These are phyloP conservation scores for Drosophila sulfurigaster DNA, from an alignment of 1,140 invertebrate genomes.

Conservation along the genomic window DNA sequence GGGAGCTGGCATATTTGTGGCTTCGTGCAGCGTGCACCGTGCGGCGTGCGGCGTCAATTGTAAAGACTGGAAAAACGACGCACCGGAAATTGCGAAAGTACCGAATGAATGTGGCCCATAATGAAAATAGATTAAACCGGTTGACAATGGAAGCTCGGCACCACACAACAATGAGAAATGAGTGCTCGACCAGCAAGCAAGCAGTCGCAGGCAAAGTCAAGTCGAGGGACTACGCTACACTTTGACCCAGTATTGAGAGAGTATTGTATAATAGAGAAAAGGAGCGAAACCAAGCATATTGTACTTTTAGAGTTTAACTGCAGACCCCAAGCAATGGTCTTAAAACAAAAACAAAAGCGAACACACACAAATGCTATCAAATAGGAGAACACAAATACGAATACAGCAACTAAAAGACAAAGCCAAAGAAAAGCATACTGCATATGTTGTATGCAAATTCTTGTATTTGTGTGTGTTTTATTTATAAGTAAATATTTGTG, in stretches of 20 bases:
- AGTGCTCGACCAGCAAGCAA: neutral
- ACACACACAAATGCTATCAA: neutral
- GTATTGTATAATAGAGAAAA: neutral
- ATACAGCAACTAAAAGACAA: slow-evolving; percentile 10
- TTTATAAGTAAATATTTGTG: slow-evolving; percentile 46
- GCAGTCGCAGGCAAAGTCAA: slow-evolving; percentile 6
- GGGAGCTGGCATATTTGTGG: slow-evolving; percentile 44
- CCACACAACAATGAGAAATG: slow-evolving; percentile 59
- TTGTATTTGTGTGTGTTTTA: slow-evolving; percentile 26
- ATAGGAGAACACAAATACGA: slow-evolving; percentile 1
- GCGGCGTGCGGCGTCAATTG: slow-evolving; percentile 41
- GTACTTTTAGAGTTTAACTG: slow-evolving; percentile 75
- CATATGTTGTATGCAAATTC: neutral
- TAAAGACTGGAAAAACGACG: slow-evolving; percentile 45
- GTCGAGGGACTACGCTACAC: slow-evolving; percentile 9
- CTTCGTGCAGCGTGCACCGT: slow-evolving; percentile 34
- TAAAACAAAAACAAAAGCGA: slow-evolving; percentile 37
- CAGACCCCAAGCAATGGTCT: slow-evolving; percentile 60
- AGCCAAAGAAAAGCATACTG: neutral
- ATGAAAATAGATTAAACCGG: slow-evolving; percentile 76
- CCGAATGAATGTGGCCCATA: slow-evolving; percentile 58
- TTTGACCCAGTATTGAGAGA: slow-evolving; percentile 12
- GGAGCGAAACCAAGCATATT: slow-evolving; percentile 28
- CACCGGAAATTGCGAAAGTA: slow-evolving; percentile 33
- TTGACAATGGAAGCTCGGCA: slow-evolving; percentile 41